Conservation (phyloP, 2,888 invertebrate genomes). For the Tetramorium bicarinatum region DNA sequence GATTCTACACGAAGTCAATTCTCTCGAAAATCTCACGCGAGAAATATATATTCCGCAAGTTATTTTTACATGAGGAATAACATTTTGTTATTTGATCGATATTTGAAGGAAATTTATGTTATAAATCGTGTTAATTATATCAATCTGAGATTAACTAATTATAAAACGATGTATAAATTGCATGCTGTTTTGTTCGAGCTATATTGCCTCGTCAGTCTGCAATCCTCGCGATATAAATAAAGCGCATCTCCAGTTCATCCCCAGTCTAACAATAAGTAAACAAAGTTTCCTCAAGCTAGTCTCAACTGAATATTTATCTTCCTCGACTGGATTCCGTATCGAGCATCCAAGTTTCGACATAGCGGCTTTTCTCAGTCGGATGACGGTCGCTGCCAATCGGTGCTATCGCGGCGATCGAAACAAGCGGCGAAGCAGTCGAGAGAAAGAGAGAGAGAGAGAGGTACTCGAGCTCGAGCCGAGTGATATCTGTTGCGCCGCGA, state of each 20-base stretch:
- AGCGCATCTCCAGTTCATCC: neutral
- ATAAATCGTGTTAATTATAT: neutral
- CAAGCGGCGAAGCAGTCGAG: constrained; percentile 18
- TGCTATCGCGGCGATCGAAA: neutral
- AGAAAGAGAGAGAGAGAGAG: neutral
- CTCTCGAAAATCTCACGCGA: neutral
- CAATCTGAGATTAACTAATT: neutral
- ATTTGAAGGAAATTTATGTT: neutral
- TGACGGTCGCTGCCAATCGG: neutral
- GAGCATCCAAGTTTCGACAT: constrained; percentile 16
- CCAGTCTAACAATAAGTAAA: neutral
- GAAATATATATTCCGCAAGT: neutral
- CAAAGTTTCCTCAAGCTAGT: neutral
- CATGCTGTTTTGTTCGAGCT: neutral
- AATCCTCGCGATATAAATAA: neutral
- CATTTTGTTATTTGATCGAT: neutral
- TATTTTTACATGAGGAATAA: neutral
- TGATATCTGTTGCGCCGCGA: constrained; percentile 84
- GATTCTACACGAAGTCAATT: neutral
- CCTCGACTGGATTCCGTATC: neutral
- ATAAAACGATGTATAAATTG: neutral
- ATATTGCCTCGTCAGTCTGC: no score
- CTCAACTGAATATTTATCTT: constrained; percentile 11
- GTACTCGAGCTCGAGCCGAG: constrained; percentile 56
- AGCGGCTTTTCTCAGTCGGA: neutral